These are phyloP conservation scores for Montifringilla adamsi DNA, from an alignment of 2,113 vertebrate genomes.

Conservation along the genomic window DNA sequence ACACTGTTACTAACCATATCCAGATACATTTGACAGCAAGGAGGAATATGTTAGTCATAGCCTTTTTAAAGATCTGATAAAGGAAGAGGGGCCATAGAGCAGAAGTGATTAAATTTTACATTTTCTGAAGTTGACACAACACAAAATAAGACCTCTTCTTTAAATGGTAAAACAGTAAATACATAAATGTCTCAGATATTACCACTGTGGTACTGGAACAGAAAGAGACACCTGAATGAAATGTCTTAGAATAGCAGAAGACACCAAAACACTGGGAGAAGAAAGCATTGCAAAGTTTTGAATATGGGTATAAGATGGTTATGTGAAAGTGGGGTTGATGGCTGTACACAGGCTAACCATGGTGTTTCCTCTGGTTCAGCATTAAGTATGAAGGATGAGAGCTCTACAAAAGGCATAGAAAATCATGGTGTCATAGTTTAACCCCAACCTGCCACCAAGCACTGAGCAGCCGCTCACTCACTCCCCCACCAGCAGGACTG, in stretches of 20 bases:
- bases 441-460: not conserved
- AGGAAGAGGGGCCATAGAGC: not conserved
- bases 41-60: not conserved
- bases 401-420: not conserved
- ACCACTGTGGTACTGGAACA: not conserved
- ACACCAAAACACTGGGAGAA: not conserved
- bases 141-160: not conserved
- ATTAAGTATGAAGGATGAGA: not conserved
- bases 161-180: not conserved
- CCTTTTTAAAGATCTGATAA: not conserved
- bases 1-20: not conserved
- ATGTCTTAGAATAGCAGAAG: not conserved
- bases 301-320: not conserved
- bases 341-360: not conserved
- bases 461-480: accelerated
- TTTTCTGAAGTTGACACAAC: not conserved
- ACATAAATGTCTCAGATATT: not conserved
- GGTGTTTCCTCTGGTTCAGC: not conserved
- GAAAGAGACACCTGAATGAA: not conserved
- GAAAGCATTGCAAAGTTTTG: not conserved
- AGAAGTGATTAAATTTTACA: not conserved
- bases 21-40: not conserved
- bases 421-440: not conserved
- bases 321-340: not conserved
- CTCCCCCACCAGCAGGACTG: not conserved